phyloP scores from a whole-genome alignment of 1,140 invertebrate species.

The Gonioctena quinquepunctata region DNA sequence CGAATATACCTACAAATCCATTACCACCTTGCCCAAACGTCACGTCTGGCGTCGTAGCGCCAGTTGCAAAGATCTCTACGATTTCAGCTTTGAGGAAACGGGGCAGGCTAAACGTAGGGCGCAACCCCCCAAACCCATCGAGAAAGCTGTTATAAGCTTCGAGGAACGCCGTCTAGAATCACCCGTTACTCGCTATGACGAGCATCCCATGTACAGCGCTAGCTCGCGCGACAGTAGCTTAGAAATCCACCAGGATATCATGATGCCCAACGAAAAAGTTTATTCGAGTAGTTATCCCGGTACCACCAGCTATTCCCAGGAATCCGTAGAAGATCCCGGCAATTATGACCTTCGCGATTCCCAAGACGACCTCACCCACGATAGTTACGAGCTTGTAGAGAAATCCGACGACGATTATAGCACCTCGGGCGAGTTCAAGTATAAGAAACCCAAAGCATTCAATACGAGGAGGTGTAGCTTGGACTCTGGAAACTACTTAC shows the following conservation, averaged over 20 bases:
- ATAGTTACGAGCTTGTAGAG: conserved; percentile 85
- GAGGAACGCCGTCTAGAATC: conserved; percentile 67
- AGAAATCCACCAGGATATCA: conserved; percentile 63
- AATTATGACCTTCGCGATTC: conserved; percentile 67
- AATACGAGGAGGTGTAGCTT: conserved; percentile 65
- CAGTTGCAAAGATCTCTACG: conserved; percentile 77
- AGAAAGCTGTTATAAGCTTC: conserved; percentile 39
- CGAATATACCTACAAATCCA: conserved; percentile 29
- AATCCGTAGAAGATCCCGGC: conserved; percentile 64
- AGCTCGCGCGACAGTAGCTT: conserved; percentile 63
- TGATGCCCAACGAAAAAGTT: conserved; percentile 62
- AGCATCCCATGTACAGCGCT: conserved; percentile 64
- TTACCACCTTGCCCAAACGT: conserved; percentile 54
- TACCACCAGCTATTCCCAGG: conserved; percentile 67
- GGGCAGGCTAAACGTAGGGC: conserved; percentile 63
- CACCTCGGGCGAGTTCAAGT: conserved; percentile 46
- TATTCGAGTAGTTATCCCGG: conserved; percentile 86
- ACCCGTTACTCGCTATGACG: conserved; percentile 76
- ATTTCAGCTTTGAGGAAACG: conserved; percentile 71
- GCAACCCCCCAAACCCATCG: conserved; percentile 41
- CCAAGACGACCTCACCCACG: conserved; percentile 85
- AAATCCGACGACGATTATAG: conserved; percentile 68
- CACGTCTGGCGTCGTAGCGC: conserved; percentile 75
- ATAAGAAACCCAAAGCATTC: conserved; percentile 39
- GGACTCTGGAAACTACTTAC: conserved; percentile 70